Evolutionary conservation across 2,113 vertebrate genomes (phyloP).

Genomic region (Menura novaehollandiae): DNA sequence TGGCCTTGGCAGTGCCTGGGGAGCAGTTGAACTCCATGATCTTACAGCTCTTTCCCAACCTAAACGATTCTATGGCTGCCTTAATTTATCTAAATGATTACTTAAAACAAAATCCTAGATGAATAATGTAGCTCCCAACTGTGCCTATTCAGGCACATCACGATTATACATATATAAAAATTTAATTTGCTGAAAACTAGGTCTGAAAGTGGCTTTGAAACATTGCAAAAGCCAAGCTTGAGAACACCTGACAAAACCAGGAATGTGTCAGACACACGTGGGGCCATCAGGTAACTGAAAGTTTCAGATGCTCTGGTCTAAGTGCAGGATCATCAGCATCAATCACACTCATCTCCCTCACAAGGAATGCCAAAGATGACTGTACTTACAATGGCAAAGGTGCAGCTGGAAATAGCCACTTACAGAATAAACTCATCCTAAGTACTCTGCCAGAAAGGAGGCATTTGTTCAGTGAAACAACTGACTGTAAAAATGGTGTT

Average conservation of each 20-base stretch:
- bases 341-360: background rate
- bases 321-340: background rate
- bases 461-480: slow-evolving; percentile 31
- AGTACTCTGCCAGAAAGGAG: slow-evolving; percentile 35
- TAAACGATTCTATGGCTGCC: background rate
- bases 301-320: background rate
- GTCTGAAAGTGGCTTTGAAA: background rate
- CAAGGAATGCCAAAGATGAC: slow-evolving; percentile 10
- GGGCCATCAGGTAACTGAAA: background rate
- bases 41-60: background rate
- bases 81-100: background rate
- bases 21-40: background rate
- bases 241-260: background rate
- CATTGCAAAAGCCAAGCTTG: background rate
- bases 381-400: slow-evolving; percentile 36
- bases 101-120: background rate
- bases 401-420: slow-evolving; percentile 9
- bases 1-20: background rate
- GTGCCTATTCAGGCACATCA: background rate
- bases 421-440: slow-evolving; percentile 36
- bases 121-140: background rate
- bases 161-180: background rate
- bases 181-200: background rate
- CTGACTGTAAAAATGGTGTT: background rate
- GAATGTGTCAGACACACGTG: background rate